A percentile compares a stretch with the other conserved stretches of the same genome.
Conservation (phyloP, 2,113 vertebrate species). For the Haemorhous mexicanus region DNA sequence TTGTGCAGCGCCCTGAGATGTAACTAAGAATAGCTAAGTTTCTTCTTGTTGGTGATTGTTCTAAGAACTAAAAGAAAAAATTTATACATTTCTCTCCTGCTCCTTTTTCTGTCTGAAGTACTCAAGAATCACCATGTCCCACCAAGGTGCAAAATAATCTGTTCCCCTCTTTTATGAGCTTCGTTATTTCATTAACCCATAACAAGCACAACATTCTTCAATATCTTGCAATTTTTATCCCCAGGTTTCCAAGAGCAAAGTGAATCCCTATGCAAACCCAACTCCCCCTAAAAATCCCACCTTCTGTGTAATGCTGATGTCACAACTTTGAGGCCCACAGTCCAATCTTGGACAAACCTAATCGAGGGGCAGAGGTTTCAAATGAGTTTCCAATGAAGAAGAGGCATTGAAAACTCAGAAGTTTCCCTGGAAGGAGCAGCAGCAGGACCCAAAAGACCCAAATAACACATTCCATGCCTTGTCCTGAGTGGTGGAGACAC, state of each 20-base stretch:
- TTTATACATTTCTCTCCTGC: not conserved
- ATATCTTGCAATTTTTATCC: not conserved
- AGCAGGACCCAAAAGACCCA: not conserved
- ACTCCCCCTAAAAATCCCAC: not conserved
- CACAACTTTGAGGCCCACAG: not conserved
- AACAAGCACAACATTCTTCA: not conserved
- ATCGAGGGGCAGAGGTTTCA: not conserved
- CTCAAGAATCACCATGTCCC: not conserved
- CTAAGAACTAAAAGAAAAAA: conserved; percentile 26
- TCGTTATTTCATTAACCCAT: not conserved
- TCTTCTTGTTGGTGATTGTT: conserved; percentile 37
- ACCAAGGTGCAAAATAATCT: not conserved
- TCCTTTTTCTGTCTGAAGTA: not conserved
- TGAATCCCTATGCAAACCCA: not conserved
- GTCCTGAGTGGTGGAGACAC: not conserved
- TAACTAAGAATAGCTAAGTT: conserved; percentile 74
- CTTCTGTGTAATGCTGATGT: too few species aligned
- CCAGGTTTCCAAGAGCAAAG: not conserved
- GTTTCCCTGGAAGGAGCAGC: not conserved
- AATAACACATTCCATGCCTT: not conserved
- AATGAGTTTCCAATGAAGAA: not conserved
- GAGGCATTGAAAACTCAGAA: not conserved
- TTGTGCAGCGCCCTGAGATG: conserved; percentile 53
- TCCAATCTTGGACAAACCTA: not conserved
- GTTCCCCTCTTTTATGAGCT: not conserved